phyloP scores from a whole-genome alignment of 2,888 invertebrate species.

The Acholoe squamosa region DNA sequence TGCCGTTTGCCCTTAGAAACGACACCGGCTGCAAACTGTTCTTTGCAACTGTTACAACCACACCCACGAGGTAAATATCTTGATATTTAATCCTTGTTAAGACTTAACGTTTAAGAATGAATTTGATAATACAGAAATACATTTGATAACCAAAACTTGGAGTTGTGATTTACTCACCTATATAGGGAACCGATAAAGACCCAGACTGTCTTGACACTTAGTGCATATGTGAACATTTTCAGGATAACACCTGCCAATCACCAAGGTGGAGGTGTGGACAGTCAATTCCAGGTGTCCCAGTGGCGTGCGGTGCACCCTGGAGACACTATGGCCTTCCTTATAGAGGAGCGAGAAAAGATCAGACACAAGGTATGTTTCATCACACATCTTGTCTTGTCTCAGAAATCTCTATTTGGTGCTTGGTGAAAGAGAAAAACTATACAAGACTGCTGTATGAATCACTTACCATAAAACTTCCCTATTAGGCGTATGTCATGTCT shows the following conservation, averaged over 20 bases:
- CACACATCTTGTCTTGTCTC: no score
- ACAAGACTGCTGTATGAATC: no score
- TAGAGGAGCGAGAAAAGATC: constrained; percentile 88
- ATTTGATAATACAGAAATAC: no score
- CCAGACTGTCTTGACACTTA: constrained; percentile 54
- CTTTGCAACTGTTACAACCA: constrained; percentile 91
- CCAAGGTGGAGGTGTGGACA: constrained; percentile 45
- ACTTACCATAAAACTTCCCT: no score
- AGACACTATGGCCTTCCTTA: constrained; percentile 92
- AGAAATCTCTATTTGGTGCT: no score
- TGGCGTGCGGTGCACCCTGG: constrained; percentile 91
- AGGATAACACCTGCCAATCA: constrained; percentile 65
- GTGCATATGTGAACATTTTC: constrained; percentile 7
- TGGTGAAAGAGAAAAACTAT: no score
- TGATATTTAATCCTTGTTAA: no score
- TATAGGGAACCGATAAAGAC: constrained; percentile 30
- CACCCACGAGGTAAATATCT: constrained; percentile 77
- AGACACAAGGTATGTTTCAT: constrained; percentile 81
- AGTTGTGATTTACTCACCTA: no score
- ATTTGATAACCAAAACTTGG: no score
- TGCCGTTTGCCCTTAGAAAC: constrained; percentile 96
- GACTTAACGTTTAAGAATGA: no score
- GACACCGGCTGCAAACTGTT: constrained; percentile 93
- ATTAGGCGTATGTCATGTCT: no score
- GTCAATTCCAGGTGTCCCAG: constrained; percentile 78